These are phyloP conservation scores for Fratercula arctica DNA, from an alignment of 2,797 vertebrate genomes.

Conservation along the genomic window DNA sequence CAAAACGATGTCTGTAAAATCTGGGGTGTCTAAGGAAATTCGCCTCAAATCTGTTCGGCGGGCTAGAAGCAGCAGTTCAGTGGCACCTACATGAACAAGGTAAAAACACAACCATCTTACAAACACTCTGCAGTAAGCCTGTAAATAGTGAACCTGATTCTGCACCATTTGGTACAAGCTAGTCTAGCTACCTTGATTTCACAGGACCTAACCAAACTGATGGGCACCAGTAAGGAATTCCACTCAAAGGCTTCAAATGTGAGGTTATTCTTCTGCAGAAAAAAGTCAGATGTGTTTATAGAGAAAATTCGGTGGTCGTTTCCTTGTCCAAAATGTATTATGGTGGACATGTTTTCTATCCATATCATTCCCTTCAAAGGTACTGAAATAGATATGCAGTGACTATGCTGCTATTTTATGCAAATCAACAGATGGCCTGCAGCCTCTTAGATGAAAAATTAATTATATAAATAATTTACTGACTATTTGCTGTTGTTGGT, in stretches of 20 bases:
- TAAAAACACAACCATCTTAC: not conserved
- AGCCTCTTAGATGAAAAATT: constrained; percentile 1
- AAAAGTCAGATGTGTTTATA: not conserved
- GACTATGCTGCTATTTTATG: not conserved
- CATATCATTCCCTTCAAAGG: not conserved
- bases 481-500: not conserved
- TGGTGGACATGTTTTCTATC: not conserved
- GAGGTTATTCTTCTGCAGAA: not conserved
- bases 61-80: constrained; percentile 89
- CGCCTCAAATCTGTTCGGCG: constrained; percentile 91
- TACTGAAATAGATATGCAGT: not conserved
- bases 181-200: not conserved
- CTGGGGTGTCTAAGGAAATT: constrained; percentile 94
- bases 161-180: not conserved
- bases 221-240: not conserved
- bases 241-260: not conserved
- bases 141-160: not conserved
- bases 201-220: not conserved
- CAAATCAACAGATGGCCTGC: constrained; percentile 9
- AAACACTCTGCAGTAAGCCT: not conserved
- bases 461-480: constrained; percentile 13
- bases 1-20: constrained; percentile 94
- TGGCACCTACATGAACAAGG: constrained; percentile 80
- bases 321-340: not conserved
- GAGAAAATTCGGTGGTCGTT: not conserved